Evolutionary conservation across 2,888 invertebrate species (phyloP), one percentile per base, ranked within the genome.

Genomic region (Erynnis tages): DNA sequence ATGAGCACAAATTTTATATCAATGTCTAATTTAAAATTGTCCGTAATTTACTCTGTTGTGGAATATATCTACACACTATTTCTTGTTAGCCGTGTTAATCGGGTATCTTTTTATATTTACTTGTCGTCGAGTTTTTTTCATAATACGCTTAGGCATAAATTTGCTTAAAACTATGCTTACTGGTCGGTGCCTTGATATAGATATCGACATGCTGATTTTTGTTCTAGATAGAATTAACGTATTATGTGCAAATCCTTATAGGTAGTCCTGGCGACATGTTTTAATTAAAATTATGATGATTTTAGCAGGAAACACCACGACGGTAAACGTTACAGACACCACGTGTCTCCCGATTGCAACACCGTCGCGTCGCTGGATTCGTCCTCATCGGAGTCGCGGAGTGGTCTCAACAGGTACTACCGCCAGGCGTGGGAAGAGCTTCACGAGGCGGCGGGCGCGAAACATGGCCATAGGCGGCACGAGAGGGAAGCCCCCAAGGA

Each of bases 381-480:
- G 45, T 95, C 96, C 44, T 95, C 95, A 44, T 95, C 96, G 0
- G 96, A 96, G 71, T 96, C 95, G 5, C 92, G 95, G 44, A 93
- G 93, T 67, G 95, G 95, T 23, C 90, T 97, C 57, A 97, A 96
- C 77, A 92, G 96, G 60, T 97, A 96, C 82, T 97, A 97, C 83
- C 92, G 96, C 19, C 95, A 96, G 78, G 97, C 97, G 1, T 97
- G 97, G 97, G 97, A 97, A 76, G 96, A 97, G 76, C 91, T 97
- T 2, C 96, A 96, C 76, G 96, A 96, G 76, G 93, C 95, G 2
- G 93, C 95, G 2, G 93, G 92, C 1, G 73, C 93, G 87, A 67
- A 94, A 25, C 89, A 77, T 50, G 70, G 66, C 32, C 75, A 75
- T 46, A 66, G 80, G 45, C 64, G 80, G 19, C 81, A 78, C 58